Base-by-base conservation (phyloP, 2,113 vertebrate species). In the Seriola dumerili region DNA sequence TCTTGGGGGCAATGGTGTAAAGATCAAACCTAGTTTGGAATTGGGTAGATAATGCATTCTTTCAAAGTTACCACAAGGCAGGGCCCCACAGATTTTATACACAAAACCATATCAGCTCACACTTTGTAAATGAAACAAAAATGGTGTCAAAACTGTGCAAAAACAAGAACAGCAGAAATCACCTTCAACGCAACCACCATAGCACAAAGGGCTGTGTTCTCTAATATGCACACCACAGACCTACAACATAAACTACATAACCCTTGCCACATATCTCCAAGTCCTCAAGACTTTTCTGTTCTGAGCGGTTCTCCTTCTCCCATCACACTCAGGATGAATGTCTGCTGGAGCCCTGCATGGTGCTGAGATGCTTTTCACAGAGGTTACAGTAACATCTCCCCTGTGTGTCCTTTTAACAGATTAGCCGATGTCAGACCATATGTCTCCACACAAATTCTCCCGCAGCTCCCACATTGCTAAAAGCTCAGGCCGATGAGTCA, bases 351-450 rank as follows among this genome's bases (percentile, higher is more conserved):
- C 59, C 38, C 25, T 48, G 54, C 40, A 50, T 29, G 34, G n/a
- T 58, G 65, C 66, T 78, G 73, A 55, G 74, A 83, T 63, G 58
- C 72, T 88, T 83, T 85, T 88, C 50, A 81, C 78, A 81, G 74
- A 81, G 71, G 68, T 55, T 64, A 74, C 70, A 65, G 70, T 64
- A 77, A 72, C 78, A 78, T 64, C 42, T 80, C 71, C 75, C 86
- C 32, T 1, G 54, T 86, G 83, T 63, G 70, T 63, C 67, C 12
- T 42, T 71, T 72, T 76, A 83, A 87, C 79, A 90, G 74, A 90
- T 90, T 78, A 83, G 40, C 64, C 46, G 0, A 72, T 80, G 69
- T 86, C 76, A 79, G 66, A 82, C 59, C 67, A 78, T 84, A 80
- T 72, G 80, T 88, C 78, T 83, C 59, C 63, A 71, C 68, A 76